Evolutionary conservation across 2,797 vertebrate species (phyloP).

Genomic region (Geotria australis): DNA sequence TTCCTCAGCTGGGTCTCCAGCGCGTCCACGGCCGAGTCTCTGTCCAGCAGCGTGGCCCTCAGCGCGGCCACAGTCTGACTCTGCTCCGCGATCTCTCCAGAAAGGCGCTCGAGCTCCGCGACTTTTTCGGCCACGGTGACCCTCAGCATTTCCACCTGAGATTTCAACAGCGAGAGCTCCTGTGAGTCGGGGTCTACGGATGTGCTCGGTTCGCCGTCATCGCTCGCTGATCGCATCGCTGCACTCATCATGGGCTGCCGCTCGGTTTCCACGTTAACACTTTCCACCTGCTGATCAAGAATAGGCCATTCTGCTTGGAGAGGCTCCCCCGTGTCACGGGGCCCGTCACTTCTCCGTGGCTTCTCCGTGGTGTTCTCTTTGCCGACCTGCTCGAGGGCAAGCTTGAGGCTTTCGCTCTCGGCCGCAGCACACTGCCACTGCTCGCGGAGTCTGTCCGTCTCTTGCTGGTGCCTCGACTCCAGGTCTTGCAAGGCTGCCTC

Average conservation of each 20-base stretch:
- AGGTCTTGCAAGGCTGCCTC: neutral
- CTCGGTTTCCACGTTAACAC: neutral
- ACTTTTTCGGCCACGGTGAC: slow-evolving; percentile 22
- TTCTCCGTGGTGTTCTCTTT: slow-evolving; percentile 5
- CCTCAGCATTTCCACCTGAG: slow-evolving; percentile 27
- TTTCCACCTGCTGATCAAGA: neutral
- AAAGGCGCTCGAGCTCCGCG: slow-evolving; percentile 22
- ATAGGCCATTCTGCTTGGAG: neutral
- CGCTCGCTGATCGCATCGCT: neutral
- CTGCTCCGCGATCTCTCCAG: slow-evolving; percentile 30
- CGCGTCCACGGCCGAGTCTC: slow-evolving; percentile 24
- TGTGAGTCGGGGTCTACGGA: slow-evolving; percentile 1
- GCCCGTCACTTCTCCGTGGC: neutral
- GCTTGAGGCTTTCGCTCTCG: slow-evolving; percentile 15
- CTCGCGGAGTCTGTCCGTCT: slow-evolving; percentile 20
- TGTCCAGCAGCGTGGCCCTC: slow-evolving; percentile 25
- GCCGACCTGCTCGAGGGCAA: slow-evolving; percentile 17
- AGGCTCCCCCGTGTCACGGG: neutral
- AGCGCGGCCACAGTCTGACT: slow-evolving; percentile 16
- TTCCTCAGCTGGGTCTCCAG: slow-evolving; percentile 26
- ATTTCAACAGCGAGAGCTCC: slow-evolving; percentile 17
- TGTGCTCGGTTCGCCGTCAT: neutral
- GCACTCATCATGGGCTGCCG: neutral
- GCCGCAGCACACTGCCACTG: slow-evolving; percentile 20
- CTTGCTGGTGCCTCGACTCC: slow-evolving; percentile 5